Evolutionary conservation across 1,140 invertebrate genomes (phyloP), one percentile per base, ranked within the genome.

Genomic region (Cotesia vestalis): DNA sequence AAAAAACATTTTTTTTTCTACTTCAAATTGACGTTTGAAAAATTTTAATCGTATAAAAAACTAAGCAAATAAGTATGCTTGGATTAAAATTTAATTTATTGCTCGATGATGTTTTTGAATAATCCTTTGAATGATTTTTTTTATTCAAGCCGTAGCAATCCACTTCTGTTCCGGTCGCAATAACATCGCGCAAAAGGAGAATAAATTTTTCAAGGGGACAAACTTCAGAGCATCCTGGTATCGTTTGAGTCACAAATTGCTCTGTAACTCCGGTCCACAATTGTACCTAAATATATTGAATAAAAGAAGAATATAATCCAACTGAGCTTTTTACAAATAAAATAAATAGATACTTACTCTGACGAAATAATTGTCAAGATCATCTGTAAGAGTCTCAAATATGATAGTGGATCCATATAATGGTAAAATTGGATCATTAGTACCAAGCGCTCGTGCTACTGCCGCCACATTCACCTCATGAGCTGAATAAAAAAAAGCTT

Each of bases 381-480:
- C 78, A 62, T 85, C 80, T 8, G 75, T 72, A 0, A 81, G 71
- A 6, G 83, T 85, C 63, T 86, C 84, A 0, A 85, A 36, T 67
- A 86, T 84, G 2, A 86, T 72, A 3, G 84, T 79, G 1, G 83
- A 80, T 4, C 84, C 83, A 66, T 85, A 85, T 53, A 68, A 66
- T n/a, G 84, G 84, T 17, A 84, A 12, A n/a, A 38, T n/a, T 20
- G 82, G 82, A 66, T 83, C 79, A 27, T 84, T 76, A 8, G 80
- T 80, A 4, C 80, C 83, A 4, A 85, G 73, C 1, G 78, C 73
- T 36, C 69, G 76, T 0, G 79, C 78, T 6, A 85, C 36, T 6
- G 80, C 77, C 5, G 76, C 83, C 0, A 85, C 72, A 57, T 86
- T 84, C n/a, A 81, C 59, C 61, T 86, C 84, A 69, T 86, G 84